Evolutionary conservation across 2,113 vertebrate genomes (phyloP), one percentile per base, ranked within the genome.

Genomic region (Tachycineta bicolor): DNA sequence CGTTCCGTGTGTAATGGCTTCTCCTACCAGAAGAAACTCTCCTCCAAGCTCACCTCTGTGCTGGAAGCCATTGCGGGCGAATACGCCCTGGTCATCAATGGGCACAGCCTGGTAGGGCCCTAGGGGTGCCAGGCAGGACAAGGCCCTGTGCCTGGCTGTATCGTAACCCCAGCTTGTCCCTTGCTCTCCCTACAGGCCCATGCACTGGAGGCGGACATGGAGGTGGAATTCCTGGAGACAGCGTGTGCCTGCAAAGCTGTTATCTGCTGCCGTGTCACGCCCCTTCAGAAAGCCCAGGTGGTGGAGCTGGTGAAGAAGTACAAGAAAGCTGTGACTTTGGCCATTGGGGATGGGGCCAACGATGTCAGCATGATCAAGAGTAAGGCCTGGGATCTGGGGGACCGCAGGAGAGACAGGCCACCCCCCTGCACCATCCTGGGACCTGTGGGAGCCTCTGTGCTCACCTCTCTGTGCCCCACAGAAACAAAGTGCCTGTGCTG

Each of bases 361-460:
- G 99, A 99, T 0, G 98, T 99, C 96, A 99, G 99, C 98, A 99
- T 99, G 99, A 99, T 99, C 96, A 99, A 99, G 95, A 99, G 99
- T 99, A 97, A 98, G 99, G 67, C 92, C 55, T 28, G 43, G 31
- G 10, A 16, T 11, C 26, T 12, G 43, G 43, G 31, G 41, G n/a
- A 25, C 8, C 0, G 3, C 14, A 10, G 69, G 56, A n/a, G 79
- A 43, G 31, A 59, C 17, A 19, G 43, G 37, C 7, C 25, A 6
- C 16, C 4, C 7, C 20, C 14, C 25, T 20, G 49, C 31, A 41
- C 33, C 11, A 0, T 64, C 28, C 59, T 5, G 2, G 10, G 56
- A 31, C 29, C 10, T 0, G 0, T 62, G 31, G 60, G 50, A 73
- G 47, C 58, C 28, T 50, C 62, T 46, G 17, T 46, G 31, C 52